Conservation (phyloP, 2,113 vertebrate species). For the Lonchura striata region DNA sequence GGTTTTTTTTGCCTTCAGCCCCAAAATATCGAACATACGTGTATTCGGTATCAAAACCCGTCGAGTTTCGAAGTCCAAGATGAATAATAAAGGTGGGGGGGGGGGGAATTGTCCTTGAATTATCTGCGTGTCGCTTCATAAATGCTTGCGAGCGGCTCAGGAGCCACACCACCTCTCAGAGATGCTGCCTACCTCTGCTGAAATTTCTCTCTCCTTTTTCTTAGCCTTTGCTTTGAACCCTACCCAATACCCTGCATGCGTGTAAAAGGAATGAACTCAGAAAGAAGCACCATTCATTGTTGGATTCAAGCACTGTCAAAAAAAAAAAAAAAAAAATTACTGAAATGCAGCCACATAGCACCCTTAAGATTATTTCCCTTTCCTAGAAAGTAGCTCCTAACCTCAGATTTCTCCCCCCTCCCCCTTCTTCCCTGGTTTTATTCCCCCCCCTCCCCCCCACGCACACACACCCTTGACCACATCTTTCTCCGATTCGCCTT, state of each 20-base stretch:
- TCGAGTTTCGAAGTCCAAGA: neutral
- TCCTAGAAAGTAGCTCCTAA: conserved; percentile 55
- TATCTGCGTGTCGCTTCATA: neutral
- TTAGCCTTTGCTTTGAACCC: conserved; percentile 33
- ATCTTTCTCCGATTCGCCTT: conserved; percentile 19
- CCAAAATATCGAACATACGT: neutral
- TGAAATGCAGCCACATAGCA: conserved; percentile 7
- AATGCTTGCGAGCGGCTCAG: neutral
- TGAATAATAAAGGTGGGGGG: neutral
- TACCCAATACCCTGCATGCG: neutral
- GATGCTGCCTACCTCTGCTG: conserved; percentile 26
- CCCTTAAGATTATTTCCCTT: conserved; percentile 41
- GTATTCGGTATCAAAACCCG: neutral
- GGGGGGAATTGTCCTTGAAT: neutral
- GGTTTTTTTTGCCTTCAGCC: neutral
- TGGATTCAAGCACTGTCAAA: conserved; percentile 1
- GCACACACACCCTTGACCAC: neutral
- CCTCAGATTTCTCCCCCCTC: neutral
- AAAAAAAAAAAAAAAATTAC: neutral
- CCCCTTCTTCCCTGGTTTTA: neutral
- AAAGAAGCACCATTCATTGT: conserved; percentile 30
- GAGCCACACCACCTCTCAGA: neutral
- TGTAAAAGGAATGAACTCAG: conserved; percentile 20
- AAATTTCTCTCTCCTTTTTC: conserved; percentile 3
- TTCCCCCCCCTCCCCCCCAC: neutral